A percentile compares a stretch with the other conserved stretches of the same genome.
Evolutionary conservation across 2,888 invertebrate species (phyloP).

Genomic region (Cheilosia vulpina): DNA sequence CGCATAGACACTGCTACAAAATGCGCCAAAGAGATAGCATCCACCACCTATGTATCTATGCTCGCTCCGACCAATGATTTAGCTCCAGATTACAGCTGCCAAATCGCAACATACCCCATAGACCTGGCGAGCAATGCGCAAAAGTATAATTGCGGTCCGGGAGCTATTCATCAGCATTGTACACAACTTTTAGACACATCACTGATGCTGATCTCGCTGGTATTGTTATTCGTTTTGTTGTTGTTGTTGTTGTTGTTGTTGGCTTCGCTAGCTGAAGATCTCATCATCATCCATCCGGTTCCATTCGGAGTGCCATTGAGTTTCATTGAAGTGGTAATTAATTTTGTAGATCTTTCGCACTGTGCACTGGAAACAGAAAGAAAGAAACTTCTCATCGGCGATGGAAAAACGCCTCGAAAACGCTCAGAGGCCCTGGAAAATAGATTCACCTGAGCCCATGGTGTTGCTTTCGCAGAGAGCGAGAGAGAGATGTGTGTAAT

Average conservation of each 20-base stretch:
- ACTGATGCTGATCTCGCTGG: conserved; percentile 54
- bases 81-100: conserved; percentile 75
- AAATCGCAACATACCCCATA: conserved; percentile 47
- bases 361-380: conserved; percentile 26
- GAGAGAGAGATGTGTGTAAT: conserved; percentile 67
- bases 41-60: conserved; percentile 29
- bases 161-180: conserved; percentile 75
- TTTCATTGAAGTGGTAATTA: conserved; percentile 75
- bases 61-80: conserved; percentile 61
- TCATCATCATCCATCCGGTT: conserved; percentile 75
- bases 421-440: conserved; percentile 66
- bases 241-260: conserved; percentile 37
- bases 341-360: conserved; percentile 74
- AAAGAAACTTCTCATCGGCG: conserved; percentile 34
- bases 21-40: conserved; percentile 6
- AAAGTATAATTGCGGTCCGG: conserved; percentile 74
- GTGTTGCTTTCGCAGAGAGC: conserved; percentile 24
- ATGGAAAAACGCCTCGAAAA: conserved; percentile 64
- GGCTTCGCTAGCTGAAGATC: conserved; percentile 52
- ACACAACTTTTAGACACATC: conserved; percentile 72
- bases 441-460: conserved; percentile 70
- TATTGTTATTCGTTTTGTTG: conserved; percentile 38
- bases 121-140: conserved; percentile 54
- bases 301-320: conserved; percentile 72
- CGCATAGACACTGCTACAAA: conserved; percentile 15